Percentiles rank a stretch among this genome's conserved stretches.
Evolutionary conservation across 2,797 vertebrate genomes (phyloP).

Genomic region (Phalanger gymnotis): DNA sequence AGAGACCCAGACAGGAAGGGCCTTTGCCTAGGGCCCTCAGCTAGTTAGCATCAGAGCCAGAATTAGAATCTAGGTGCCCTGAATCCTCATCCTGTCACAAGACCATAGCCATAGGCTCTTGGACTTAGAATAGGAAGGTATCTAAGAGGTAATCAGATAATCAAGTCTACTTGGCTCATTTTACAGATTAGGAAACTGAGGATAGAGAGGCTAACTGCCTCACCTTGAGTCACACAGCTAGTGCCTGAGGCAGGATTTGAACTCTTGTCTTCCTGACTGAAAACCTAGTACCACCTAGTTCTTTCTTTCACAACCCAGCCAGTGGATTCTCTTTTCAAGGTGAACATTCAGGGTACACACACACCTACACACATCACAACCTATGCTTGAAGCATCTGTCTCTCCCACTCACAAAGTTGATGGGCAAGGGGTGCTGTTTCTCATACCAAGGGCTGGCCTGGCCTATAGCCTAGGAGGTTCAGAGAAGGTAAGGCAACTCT

Average conservation of each 20-base stretch:
- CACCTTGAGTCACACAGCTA: not conserved
- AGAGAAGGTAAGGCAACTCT: slow-evolving; percentile 13
- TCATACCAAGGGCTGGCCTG: slow-evolving; percentile 1
- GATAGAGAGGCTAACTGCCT: not conserved
- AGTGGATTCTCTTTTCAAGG: not conserved
- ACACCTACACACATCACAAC: not conserved
- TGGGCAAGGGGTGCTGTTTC: slow-evolving; percentile 5
- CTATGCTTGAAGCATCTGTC: not conserved
- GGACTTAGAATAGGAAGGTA: not conserved
- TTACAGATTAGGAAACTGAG: not conserved
- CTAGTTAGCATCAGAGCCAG: not conserved
- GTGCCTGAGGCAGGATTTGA: not conserved
- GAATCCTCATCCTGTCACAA: not conserved
- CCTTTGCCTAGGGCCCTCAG: not conserved
- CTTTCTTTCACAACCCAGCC: not conserved
- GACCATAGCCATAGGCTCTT: not conserved
- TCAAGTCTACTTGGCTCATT: not conserved
- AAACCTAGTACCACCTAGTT: not conserved
- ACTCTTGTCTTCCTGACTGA: not conserved
- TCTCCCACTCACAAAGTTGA: not conserved
- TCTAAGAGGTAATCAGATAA: not conserved
- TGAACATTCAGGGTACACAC: slow-evolving; percentile 31
- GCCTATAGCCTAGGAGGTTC: not conserved
- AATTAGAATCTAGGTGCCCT: not conserved
- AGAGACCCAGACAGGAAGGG: not conserved